These are phyloP conservation scores for Heliconius melpomene DNA, from an alignment of 1,140 invertebrate species.

Conservation along the genomic window DNA sequence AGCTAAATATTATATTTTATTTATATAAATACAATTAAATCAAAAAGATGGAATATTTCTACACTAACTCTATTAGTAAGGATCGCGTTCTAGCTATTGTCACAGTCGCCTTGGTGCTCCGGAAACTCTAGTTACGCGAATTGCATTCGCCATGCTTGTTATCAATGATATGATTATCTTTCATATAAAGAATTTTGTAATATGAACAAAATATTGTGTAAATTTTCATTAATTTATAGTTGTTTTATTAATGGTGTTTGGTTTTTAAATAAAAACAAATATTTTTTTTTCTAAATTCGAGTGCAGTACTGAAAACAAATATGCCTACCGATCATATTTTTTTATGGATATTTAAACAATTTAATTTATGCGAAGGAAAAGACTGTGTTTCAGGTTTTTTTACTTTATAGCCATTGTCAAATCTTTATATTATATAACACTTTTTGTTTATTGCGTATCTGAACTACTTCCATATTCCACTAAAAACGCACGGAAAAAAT, in stretches of 20 bases:
- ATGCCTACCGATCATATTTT: no score
- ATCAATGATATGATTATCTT: conserved; percentile 35
- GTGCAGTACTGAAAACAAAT: no score
- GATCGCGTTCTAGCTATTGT: conserved; percentile 18
- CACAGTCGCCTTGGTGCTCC: conserved; percentile 31
- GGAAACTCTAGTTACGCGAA: conserved; percentile 66
- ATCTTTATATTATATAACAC: no score
- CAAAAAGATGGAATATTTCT: neutral
- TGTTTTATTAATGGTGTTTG: neutral
- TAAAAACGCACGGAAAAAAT: no score
- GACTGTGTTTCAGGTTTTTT: no score
- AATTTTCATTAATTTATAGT: neutral
- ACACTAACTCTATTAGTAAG: neutral
- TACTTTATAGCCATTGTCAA: no score
- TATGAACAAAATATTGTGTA: neutral
- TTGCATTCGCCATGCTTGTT: conserved; percentile 63
- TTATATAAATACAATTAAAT: neutral
- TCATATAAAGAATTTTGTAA: neutral
- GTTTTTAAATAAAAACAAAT: neutral
- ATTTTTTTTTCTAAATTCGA: neutral
- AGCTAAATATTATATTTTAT: neutral
- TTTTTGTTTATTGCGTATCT: no score
- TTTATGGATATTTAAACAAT: no score
- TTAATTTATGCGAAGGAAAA: no score
- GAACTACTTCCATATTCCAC: no score